phyloP scores from a whole-genome alignment of 2,888 invertebrate species.

The Cheilosia grossa region DNA sequence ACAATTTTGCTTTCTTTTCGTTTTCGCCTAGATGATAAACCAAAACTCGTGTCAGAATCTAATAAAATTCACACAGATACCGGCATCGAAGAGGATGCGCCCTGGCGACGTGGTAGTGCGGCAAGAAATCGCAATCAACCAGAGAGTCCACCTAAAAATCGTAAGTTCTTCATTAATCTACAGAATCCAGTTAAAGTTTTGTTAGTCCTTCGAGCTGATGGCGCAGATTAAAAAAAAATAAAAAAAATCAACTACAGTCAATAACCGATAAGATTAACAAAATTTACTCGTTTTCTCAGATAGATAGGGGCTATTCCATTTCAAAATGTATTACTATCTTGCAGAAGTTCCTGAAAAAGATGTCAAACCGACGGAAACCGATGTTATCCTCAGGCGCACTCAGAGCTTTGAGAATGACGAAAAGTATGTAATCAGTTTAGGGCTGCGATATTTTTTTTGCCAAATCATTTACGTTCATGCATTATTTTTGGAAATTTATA shows the following conservation, averaged over 20 bases:
- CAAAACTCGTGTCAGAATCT: slow-evolving; percentile 79
- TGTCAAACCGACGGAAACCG: slow-evolving; percentile 84
- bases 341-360: slow-evolving; percentile 86
- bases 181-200: background rate
- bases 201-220: background rate
- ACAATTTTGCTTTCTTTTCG: slow-evolving; percentile 3
- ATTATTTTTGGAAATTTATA: slow-evolving; percentile 67
- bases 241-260: background rate
- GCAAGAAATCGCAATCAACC: slow-evolving; percentile 84
- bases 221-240: background rate
- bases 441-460: background rate
- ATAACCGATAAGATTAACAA: slow-evolving; percentile 16
- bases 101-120: slow-evolving; percentile 87
- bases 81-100: slow-evolving; percentile 85
- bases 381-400: slow-evolving; percentile 90
- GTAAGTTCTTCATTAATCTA: slow-evolving; percentile 79
- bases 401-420: slow-evolving; percentile 95
- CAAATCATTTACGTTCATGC: slow-evolving; percentile 57
- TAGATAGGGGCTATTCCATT: background rate
- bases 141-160: slow-evolving; percentile 84
- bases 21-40: slow-evolving; percentile 78
- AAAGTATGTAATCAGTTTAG: slow-evolving; percentile 87
- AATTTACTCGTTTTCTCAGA: background rate
- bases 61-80: slow-evolving; percentile 77
- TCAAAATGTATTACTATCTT: slow-evolving; percentile 75